phyloP scores from a whole-genome alignment of 2,888 invertebrate genomes.

The Thymelicus acteon region DNA sequence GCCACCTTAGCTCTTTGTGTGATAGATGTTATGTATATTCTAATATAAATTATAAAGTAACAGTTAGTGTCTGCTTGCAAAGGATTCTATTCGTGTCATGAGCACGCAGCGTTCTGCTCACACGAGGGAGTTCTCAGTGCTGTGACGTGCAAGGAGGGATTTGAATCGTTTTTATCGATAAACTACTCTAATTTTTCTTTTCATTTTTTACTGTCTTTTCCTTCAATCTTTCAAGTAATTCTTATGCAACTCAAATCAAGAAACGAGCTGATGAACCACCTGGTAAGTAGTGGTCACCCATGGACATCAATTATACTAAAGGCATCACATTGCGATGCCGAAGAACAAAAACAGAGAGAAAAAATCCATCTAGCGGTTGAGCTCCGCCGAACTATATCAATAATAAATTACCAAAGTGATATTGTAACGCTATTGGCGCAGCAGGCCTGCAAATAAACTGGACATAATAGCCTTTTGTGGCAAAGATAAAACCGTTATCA shows the following conservation, averaged over 20 bases:
- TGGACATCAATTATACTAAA: too few species aligned
- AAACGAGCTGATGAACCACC: too few species aligned
- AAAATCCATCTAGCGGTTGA: neutral
- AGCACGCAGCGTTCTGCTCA: neutral
- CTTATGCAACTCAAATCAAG: too few species aligned
- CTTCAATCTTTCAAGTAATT: too few species aligned
- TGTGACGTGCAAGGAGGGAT: neutral
- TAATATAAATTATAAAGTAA: neutral
- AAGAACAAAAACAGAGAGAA: too few species aligned
- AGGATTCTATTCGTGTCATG: slow-evolving; percentile 1
- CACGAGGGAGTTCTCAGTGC: neutral
- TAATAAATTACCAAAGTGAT: neutral
- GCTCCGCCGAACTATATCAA: neutral
- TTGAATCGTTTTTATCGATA: neutral
- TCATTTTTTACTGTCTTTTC: too few species aligned
- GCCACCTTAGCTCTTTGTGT: too few species aligned
- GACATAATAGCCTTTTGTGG: slow-evolving; percentile 16
- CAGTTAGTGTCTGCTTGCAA: neutral
- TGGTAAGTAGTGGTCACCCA: too few species aligned
- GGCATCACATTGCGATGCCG: too few species aligned
- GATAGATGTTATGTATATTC: too few species aligned
- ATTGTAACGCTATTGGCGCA: neutral
- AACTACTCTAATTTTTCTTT: too few species aligned
- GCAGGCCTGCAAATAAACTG: neutral
- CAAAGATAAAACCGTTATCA: slow-evolving; percentile 23